A percentile compares a stretch with the other conserved stretches of the same genome.
phyloP scores from a whole-genome alignment of 2,113 vertebrate genomes.

The Dascyllus trimaculatus region DNA sequence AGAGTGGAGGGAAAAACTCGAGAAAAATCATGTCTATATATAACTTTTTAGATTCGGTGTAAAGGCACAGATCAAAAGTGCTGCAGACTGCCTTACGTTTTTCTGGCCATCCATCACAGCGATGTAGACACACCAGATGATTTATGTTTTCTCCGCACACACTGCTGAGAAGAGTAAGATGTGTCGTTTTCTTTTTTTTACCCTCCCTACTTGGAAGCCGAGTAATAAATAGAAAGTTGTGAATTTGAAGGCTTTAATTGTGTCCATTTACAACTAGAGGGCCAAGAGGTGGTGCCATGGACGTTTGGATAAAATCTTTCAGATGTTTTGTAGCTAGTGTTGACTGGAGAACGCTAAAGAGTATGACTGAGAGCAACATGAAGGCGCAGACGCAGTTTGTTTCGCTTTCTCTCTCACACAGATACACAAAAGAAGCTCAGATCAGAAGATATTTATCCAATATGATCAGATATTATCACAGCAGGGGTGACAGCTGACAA shows the following conservation, averaged over 20 bases:
- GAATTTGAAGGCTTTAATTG: slow-evolving; percentile 56
- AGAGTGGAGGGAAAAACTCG: slow-evolving; percentile 11
- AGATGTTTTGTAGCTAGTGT: slow-evolving; percentile 62
- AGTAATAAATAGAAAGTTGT: slow-evolving; percentile 63
- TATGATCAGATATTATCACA: slow-evolving; percentile 37
- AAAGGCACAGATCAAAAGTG: slow-evolving; percentile 65
- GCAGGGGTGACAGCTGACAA: slow-evolving; percentile 21
- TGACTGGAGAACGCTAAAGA: slow-evolving; percentile 14
- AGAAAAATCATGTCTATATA: slow-evolving; percentile 52
- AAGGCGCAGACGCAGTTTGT: slow-evolving; percentile 1
- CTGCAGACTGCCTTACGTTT: slow-evolving; percentile 61
- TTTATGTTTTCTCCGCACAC: slow-evolving; percentile 56
- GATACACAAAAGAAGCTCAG: slow-evolving; percentile 2
- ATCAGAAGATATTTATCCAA: slow-evolving; percentile 33
- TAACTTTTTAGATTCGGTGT: slow-evolving; percentile 43
- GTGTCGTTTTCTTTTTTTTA: slow-evolving; percentile 37
- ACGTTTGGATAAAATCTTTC: slow-evolving; percentile 57
- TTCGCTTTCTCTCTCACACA: background rate
- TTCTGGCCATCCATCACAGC: slow-evolving; percentile 65
- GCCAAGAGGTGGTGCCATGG: slow-evolving; percentile 9
- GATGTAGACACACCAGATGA: slow-evolving; percentile 47
- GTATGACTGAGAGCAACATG: slow-evolving; percentile 17
- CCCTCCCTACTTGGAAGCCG: slow-evolving; percentile 28
- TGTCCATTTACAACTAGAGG: slow-evolving; percentile 55
- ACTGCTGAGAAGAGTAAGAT: slow-evolving; percentile 41